Conservation (phyloP, 2,113 vertebrate genomes). For the Cichladusa arquata region DNA sequence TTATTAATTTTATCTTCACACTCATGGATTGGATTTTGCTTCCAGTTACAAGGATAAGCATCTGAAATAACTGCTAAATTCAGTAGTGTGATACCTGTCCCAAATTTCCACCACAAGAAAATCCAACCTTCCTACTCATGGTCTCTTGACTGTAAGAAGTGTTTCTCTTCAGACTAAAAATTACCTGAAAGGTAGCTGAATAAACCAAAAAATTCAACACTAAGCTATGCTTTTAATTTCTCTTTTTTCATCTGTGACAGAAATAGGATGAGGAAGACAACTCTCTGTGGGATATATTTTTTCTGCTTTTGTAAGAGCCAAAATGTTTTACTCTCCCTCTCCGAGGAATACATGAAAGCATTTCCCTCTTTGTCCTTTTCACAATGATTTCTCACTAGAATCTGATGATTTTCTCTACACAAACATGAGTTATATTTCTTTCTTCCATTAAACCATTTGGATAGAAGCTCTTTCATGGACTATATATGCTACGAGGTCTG, state of each 20-base stretch:
- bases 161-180: background rate
- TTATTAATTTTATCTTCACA: background rate
- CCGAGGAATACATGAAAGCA: background rate
- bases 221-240: background rate
- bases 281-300: background rate
- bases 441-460: constrained; percentile 4
- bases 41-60: background rate
- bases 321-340: background rate
- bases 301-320: background rate
- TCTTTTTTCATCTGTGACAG: background rate
- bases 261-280: background rate
- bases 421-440: background rate
- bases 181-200: background rate
- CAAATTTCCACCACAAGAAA: background rate
- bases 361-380: background rate
- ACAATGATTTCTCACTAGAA: background rate
- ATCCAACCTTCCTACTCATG: background rate
- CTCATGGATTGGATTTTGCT: background rate
- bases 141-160: background rate
- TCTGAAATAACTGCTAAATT: constrained; percentile 29
- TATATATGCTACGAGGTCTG: background rate
- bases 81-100: background rate
- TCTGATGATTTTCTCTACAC: background rate
- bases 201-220: background rate
- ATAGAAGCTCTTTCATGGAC: background rate